A percentile compares a stretch with the other conserved stretches of the same genome.
phyloP scores from a whole-genome alignment of 2,797 vertebrate species.

The Pseudocheirus occidentalis region DNA sequence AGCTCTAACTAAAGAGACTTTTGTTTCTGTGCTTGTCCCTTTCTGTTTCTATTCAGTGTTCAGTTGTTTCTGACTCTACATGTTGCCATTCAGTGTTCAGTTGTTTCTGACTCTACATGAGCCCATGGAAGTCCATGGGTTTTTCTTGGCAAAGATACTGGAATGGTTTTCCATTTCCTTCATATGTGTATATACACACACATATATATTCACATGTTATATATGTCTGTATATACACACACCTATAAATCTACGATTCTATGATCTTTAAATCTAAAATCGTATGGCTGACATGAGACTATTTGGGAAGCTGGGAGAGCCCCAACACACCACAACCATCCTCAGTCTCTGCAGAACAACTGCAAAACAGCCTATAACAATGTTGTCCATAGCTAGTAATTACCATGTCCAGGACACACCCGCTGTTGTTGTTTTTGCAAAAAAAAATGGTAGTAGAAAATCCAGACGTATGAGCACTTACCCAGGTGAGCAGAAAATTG shows the following conservation, averaged over 20 bases:
- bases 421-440: neutral
- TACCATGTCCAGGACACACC: neutral
- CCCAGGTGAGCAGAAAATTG: conserved; percentile 4
- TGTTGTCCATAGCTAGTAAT: neutral
- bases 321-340: neutral
- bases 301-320: neutral
- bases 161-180: neutral
- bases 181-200: neutral
- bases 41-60: neutral
- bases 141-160: neutral
- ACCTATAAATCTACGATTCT: neutral
- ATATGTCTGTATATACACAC: neutral
- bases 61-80: too few relatives aligned
- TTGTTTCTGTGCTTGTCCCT: neutral
- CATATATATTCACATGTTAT: neutral
- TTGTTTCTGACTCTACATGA: neutral
- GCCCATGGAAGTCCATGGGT: neutral
- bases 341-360: neutral
- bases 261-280: neutral
- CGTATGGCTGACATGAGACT: neutral
- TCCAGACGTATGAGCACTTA: neutral
- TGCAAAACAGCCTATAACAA: neutral
- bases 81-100: neutral
- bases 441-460: neutral
- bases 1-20: neutral